These are phyloP conservation scores for Hystrix cristata DNA, from an alignment of 2,113 vertebrate genomes.

Conservation along the genomic window DNA sequence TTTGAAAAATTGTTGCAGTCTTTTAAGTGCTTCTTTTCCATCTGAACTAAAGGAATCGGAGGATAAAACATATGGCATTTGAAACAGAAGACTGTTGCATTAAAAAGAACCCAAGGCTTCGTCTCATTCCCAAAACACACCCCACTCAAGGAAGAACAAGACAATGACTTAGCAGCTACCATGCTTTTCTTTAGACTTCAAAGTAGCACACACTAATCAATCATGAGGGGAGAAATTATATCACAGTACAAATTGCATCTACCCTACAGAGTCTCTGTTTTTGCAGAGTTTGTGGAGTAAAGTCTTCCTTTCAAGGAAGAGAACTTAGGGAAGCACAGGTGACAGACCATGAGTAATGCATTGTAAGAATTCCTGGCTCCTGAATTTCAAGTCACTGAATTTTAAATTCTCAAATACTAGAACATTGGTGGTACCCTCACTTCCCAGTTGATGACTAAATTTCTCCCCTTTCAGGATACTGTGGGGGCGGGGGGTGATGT, in stretches of 20 bases:
- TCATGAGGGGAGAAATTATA: not conserved
- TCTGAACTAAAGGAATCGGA: slow-evolving; percentile 75
- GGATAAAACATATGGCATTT: not conserved
- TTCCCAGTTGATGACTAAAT: not conserved
- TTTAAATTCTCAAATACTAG: slow-evolving; percentile 1
- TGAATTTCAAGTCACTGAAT: not conserved
- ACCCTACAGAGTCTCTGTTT: not conserved
- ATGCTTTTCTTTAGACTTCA: not conserved
- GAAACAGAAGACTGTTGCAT: not conserved
- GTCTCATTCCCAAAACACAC: not conserved
- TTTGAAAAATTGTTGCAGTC: slow-evolving; percentile 85
- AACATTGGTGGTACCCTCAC: not conserved
- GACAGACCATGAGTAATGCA: not conserved
- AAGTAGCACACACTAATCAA: not conserved
- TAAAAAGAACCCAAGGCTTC: not conserved
- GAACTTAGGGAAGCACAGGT: not conserved
- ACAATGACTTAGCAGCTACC: not conserved
- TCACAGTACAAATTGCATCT: not conserved
- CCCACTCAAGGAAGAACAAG: not conserved
- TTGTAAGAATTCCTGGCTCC: not conserved
- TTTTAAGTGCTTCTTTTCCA: slow-evolving; percentile 84
- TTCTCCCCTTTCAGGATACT: not conserved
- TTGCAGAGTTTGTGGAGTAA: slow-evolving; percentile 10
- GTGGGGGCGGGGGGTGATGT: rapidly evolving
- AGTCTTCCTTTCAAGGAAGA: slow-evolving; percentile 37